A percentile compares a stretch with the other conserved stretches of the same genome.
These are phyloP conservation scores for Cerceris rybyensis DNA, from an alignment of 2,888 invertebrate species.

Conservation along the genomic window DNA sequence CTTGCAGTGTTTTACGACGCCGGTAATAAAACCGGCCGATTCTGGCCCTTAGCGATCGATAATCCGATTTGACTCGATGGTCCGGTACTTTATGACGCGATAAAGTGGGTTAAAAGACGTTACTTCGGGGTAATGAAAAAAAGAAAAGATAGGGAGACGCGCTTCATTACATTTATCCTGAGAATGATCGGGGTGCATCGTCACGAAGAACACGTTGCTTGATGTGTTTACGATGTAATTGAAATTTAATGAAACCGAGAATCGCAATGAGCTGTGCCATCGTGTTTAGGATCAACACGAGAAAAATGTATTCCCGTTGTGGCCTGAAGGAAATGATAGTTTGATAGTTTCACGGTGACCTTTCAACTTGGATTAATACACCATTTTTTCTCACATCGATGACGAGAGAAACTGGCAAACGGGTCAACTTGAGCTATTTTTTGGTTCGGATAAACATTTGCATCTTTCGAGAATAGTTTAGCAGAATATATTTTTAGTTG, in stretches of 20 bases:
- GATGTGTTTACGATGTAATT: conserved; percentile 6
- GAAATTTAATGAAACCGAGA: background rate
- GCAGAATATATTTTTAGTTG: too few relatives aligned
- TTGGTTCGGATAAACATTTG: too few relatives aligned
- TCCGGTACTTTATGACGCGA: conserved; percentile 11
- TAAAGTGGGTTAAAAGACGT: background rate
- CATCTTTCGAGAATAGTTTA: too few relatives aligned
- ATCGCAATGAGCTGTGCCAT: too few relatives aligned
- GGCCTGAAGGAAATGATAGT: background rate
- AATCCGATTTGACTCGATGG: conserved; percentile 38
- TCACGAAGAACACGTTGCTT: background rate
- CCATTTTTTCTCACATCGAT: too few relatives aligned
- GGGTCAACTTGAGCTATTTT: too few relatives aligned
- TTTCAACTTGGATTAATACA: background rate
- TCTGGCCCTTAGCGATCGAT: conserved; percentile 37
- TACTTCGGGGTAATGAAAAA: background rate
- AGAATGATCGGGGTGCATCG: background rate
- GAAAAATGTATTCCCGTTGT: background rate
- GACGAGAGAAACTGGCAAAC: too few relatives aligned
- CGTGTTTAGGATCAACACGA: too few relatives aligned
- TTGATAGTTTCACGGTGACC: background rate
- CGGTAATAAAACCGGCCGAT: conserved; percentile 50
- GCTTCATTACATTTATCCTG: background rate
- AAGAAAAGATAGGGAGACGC: background rate
- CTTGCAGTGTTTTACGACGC: conserved; percentile 41